Percentiles rank a stretch among this genome's conserved stretches.
Conservation (phyloP, 1,140 invertebrate genomes). For the Leucophenga varia region DNA sequence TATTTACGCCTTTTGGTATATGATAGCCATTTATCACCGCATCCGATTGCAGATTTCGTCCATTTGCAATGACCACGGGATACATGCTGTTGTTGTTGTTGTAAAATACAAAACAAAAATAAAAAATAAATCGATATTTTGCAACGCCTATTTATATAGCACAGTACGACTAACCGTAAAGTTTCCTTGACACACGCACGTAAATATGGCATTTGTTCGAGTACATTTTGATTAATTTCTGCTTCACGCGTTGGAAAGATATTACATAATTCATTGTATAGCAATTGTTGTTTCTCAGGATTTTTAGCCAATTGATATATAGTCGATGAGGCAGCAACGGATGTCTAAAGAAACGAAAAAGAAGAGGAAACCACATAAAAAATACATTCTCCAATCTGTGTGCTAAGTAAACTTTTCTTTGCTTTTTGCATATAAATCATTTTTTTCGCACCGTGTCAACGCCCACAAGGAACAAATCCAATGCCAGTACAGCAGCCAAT, state of each 20-base stretch:
- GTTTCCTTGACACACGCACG: constrained; percentile 89
- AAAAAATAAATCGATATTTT: constrained; percentile 1
- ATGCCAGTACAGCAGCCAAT: constrained; percentile 73
- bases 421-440: background rate
- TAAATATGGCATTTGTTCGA: constrained; percentile 75
- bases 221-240: constrained; percentile 63
- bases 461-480: constrained; percentile 84
- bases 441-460: constrained; percentile 73
- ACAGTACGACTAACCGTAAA: constrained; percentile 64
- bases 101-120: background rate
- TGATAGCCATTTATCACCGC: constrained; percentile 77
- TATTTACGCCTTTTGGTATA: constrained; percentile 83
- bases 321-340: constrained; percentile 74
- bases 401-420: background rate
- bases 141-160: background rate
- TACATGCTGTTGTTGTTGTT: constrained; percentile 81
- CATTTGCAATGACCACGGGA: constrained; percentile 85
- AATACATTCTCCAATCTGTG: background rate
- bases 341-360: constrained; percentile 63
- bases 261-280: constrained; percentile 70
- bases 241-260: constrained; percentile 61
- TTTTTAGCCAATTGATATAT: constrained; percentile 79
- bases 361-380: background rate
- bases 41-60: constrained; percentile 76
- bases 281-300: constrained; percentile 69